phyloP scores from a whole-genome alignment of 2,113 vertebrate species.

The Cryptomyrus ogoouensis region DNA sequence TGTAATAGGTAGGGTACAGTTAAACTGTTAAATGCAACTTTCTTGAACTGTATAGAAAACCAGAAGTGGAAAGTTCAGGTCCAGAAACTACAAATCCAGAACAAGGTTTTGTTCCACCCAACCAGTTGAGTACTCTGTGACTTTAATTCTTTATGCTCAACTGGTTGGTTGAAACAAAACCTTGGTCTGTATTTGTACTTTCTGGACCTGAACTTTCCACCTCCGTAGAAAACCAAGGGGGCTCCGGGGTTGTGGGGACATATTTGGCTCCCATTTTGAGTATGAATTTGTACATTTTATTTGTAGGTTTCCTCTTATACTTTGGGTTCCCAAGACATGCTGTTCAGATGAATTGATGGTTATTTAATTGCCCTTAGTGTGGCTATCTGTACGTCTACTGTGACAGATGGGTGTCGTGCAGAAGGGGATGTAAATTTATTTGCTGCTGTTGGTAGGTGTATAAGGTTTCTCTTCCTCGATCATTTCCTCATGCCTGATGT shows the following conservation, averaged over 20 bases:
- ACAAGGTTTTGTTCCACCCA: too few species aligned
- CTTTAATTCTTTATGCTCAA: too few species aligned
- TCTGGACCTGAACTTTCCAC: too few species aligned
- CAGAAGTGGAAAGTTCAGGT: too few species aligned
- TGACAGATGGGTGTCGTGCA: not conserved
- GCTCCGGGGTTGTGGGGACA: not conserved
- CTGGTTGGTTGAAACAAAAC: too few species aligned
- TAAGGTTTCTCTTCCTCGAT: not conserved
- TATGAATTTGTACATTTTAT: not conserved
- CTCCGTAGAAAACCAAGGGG: not conserved
- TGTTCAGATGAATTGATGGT: not conserved
- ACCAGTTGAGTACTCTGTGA: too few species aligned
- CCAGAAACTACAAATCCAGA: too few species aligned
- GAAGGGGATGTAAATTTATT: not conserved
- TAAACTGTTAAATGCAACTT: not conserved
- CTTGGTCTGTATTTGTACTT: too few species aligned
- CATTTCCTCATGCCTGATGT: not conserved
- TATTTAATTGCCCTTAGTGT: not conserved
- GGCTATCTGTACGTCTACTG: not conserved
- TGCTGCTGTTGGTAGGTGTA: not conserved
- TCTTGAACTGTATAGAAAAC: not conserved
- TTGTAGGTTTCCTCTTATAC: not conserved
- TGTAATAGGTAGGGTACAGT: not conserved
- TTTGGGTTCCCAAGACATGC: not conserved
- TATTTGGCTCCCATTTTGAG: not conserved